These are phyloP conservation scores for Pangasius mekongensis DNA, from an alignment of 2,797 vertebrate genomes.

Conservation along the genomic window DNA sequence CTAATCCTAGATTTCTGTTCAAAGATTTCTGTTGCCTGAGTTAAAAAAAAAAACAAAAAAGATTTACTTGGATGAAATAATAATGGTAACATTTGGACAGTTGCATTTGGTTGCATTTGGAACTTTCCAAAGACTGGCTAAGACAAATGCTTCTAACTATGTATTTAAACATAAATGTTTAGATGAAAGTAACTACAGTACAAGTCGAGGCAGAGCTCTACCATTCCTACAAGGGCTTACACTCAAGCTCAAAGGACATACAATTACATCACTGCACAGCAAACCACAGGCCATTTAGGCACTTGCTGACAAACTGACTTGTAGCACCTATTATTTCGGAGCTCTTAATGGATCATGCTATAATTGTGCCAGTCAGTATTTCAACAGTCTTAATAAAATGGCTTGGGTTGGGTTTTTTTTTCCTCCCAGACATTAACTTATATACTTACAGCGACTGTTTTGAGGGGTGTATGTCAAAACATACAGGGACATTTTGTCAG, in stretches of 20 bases:
- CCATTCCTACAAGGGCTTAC: conserved; percentile 63
- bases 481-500: conserved; percentile 69
- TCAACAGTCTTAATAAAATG: conserved; percentile 68
- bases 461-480: conserved; percentile 81
- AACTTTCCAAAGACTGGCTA: conserved; percentile 28
- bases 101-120: conserved; percentile 14
- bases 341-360: conserved; percentile 85
- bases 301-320: conserved; percentile 77
- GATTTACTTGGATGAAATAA: background rate
- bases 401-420: conserved; percentile 58
- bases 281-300: conserved; percentile 74
- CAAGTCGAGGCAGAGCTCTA: conserved; percentile 69
- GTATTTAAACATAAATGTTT: conserved; percentile 35
- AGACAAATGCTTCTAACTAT: conserved; percentile 26
- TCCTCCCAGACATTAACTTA: conserved; percentile 48
- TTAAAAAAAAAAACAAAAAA: background rate
- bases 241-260: conserved; percentile 66
- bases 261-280: conserved; percentile 71
- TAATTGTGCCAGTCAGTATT: conserved; percentile 77
- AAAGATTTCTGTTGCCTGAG: background rate
- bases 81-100: conserved; percentile 10
- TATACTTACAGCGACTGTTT: conserved; percentile 76
- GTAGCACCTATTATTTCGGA: conserved; percentile 70
- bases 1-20: conserved; percentile 8
- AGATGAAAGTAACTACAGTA: conserved; percentile 51